Base-by-base conservation (phyloP, 2,888 invertebrate species). In the Limenitis arthemis region DNA sequence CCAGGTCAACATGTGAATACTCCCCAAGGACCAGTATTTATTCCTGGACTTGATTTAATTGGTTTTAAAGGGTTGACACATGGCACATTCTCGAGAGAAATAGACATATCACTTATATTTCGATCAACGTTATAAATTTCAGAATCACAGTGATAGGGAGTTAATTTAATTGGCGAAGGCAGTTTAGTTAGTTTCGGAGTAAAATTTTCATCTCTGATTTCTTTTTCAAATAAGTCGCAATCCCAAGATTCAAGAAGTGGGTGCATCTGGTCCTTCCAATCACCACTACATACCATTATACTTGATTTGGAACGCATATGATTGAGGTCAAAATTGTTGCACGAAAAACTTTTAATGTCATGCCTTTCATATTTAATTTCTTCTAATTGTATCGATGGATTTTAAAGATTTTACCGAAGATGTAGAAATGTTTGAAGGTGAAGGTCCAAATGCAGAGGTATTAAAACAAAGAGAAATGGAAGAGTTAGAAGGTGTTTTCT, bases 361-460 rank as follows among this genome's bases (percentile, higher is more conserved):
- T 77, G 81, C 64, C 75, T 89, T 78, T 88, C 89, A 58, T 78
- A 73, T 67, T 63, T 77, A 29, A 65, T 69, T 67, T 76, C 75
- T 61, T 81, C 82, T 48, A 85, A 64, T 68, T 77, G 89, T 94
- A n/a, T 91, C 93, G 0, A 87, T 94, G 68, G 92, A 92, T 59
- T 88, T 91, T 60, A 87, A 85, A 61, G 89, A 91, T 60, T 83
- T 90, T 60, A 77, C 85, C 5, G 84, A 88, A 59, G 87, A 88
- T 12, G 75, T 87, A n/a, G 86, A 89, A 55, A 84, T 93, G 55
- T 91, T 79, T 64, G 91, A 92, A 67, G 94, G 94, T 0, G 90
- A 92, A 68, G 94, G 93, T 8, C 91, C 91, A 0, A 88, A 87
- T 42, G 89, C 90, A 37, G 89, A 90, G 55, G 89, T 91, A 0